Base-by-base conservation (phyloP, 30 jellyfish, hydroid and myxozoan genomes). In the Nemopilema nomurai region DNA sequence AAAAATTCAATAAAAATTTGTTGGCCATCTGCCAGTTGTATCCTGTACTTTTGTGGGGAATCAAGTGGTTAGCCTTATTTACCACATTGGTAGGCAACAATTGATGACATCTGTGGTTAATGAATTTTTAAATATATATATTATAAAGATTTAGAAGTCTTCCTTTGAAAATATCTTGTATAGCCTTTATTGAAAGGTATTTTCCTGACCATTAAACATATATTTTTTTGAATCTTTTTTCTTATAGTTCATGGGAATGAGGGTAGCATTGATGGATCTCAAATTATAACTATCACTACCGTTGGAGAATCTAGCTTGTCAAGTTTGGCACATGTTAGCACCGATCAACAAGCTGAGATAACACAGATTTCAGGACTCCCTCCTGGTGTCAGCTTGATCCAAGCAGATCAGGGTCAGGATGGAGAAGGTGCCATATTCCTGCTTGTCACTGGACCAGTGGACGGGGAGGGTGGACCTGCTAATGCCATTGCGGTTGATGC, bases 371-470 rank as follows among this genome's bases (percentile, higher is more conserved):
- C 95, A 3, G 88, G 88, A 17, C 77, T 86, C 29, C 95, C 95
- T 0, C 95, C 95, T 18, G 95, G 95, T 49, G 95, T 86, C 51
- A 86, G 95, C 62, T 77, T 86, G 85, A 86, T 86, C 51, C 87
- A 77, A 62, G 95, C 95, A 23, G 95, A 86, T 51, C 88, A 77
- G 29, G 95, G 95, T 17, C 88, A 77, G 29, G 95, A 86, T 33
- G 95, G 87, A 21, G 95, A 77, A 28, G 87, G 87, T 53, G 96
- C 96, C 8, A 88, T 88, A 32, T 88, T 77, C 76, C 52, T 88
- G 89, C 79, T 88, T 17, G 96, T 88, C 51, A 88, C 96, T 18
- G 96, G 96, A 16, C 96, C 96, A 18, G 90, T 88, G 4, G 96
- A 79, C 51, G 90, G 90, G 4, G 89, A 79, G 51, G 96, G 87